Base-by-base conservation (phyloP, 2,113 vertebrate species). In the Dendropsophus ebraccatus region DNA sequence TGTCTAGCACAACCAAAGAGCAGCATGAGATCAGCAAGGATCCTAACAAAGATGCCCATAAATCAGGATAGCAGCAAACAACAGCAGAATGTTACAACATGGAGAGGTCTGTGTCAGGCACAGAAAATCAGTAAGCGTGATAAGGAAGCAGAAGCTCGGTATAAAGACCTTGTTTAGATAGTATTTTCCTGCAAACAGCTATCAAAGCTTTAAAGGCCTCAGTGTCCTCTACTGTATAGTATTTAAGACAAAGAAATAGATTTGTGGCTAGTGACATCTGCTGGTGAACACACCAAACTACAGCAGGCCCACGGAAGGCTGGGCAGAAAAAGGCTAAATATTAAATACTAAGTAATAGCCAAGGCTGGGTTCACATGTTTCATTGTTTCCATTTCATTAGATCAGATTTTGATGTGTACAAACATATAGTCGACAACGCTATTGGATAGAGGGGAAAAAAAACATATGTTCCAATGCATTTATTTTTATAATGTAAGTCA, bases 191-290 rank as follows among this genome's bases (percentile, higher is more conserved):
- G 72, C 41, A 28, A 79, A n/a, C 52, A 13, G 19, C 28, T 11
- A 30, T 52, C 23, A 52, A 25, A 76, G 74, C 74, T 37, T 45
- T 7, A 28, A n/a, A 28, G 14, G 77, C 28, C 21, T 60, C 35
- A n/a, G 32, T 60, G 77, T 19, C n/a, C 77, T 80, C 21, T 60
- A 13, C 35, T n/a, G 32, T n/a, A 21, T 8, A 37, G 21, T 16
- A 7, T 28, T 56, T 0, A 30, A 41, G 32, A 70, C 65, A 17
- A 19, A 23, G 11, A 37, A 13, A 80, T 62, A 80, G 54, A 37
- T 28, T 45, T 41, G 77, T 45, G 35, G 54, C 54, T 80, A 62
- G 54, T 80, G 77, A 37, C 77, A 41, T 62, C 77, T 60, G 23
- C 54, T 45, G 77, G 56, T 45, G 28, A 37, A 3, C 56, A 62